Base-by-base conservation (phyloP, 2,888 invertebrate species). In the Agelastica alni region DNA sequence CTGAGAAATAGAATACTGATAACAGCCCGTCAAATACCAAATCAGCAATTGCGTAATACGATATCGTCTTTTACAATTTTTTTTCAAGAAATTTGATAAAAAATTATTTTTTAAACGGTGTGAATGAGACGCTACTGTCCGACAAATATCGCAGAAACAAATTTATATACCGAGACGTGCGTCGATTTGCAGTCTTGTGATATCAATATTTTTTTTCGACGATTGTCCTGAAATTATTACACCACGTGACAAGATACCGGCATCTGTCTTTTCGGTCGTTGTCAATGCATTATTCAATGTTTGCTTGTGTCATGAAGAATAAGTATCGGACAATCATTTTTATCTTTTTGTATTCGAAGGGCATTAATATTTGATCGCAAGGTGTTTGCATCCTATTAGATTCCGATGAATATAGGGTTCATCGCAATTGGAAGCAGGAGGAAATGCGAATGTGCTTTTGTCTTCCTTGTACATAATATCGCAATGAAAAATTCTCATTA, bases 111-210 rank as follows among this genome's bases (percentile, higher is more conserved):
- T 26, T 6, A 26, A 26, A 1, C 9, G 2, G 9, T 26, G 9
- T 26, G 6, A 20, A 20, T 41, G 10, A n/a, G 14, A 41, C 22
- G 26, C 10, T 28, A 4, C 22, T 48, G 37, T 14, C 37, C 16
- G 32, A 44, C 37, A 30, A 46, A 43, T 30, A 39, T 48, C 63
- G 62, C 61, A 64, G 62, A 56, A 60, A 69, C 69, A 71, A 70
- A 70, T 70, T 70, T 70, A 71, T 71, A 71, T 68, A 65, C 41
- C 30, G 45, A 39, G 53, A 16, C 54, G 58, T 61, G 61, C 53
- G 62, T n/a, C 65, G 60, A 68, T 68, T 68, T 67, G 64, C 66
- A 68, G 63, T 65, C 62, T 66, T 65, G 61, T 61, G 56, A 51
- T 56, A 60, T 56, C 53, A 45, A 54, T 58, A 61, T 66, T 64